phyloP scores from a whole-genome alignment of 2,888 invertebrate genomes.

The Campaea margaritaria region DNA sequence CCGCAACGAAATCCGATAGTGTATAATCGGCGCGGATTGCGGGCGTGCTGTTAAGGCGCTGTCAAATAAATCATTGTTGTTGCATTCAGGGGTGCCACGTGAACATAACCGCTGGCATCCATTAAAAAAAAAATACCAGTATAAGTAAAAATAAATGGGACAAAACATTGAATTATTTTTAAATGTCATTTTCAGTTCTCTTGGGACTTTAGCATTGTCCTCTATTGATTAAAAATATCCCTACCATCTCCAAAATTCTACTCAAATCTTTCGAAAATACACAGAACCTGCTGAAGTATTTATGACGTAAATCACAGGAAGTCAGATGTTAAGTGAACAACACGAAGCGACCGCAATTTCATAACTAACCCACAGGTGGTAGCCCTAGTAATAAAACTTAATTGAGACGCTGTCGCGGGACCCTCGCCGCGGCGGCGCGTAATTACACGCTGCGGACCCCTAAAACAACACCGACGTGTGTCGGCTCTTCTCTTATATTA shows the following conservation, averaged over 20 bases:
- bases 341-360: constrained; percentile 7
- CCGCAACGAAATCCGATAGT: constrained; percentile 38
- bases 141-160: too few species aligned
- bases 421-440: constrained; percentile 34
- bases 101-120: too few species aligned
- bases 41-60: constrained; percentile 35
- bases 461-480: constrained; percentile 31
- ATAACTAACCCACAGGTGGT: constrained; percentile 29
- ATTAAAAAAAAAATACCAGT: too few species aligned
- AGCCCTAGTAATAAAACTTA: constrained; percentile 49
- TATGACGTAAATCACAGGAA: constrained; percentile 12
- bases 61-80: constrained; percentile 41
- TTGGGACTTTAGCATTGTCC: too few species aligned
- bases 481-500: background rate
- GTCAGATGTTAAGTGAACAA: constrained; percentile 7
- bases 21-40: constrained; percentile 37
- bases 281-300: background rate
- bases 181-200: too few species aligned
- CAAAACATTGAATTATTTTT: too few species aligned
- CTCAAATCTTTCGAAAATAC: too few species aligned
- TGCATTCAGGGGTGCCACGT: constrained; percentile 24
- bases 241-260: too few species aligned
- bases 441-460: constrained; percentile 46
- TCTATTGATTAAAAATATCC: too few species aligned
- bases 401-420: constrained; percentile 53